Evolutionary conservation across 2,888 invertebrate genomes (phyloP).

Genomic region (Dorcus hopei): DNA sequence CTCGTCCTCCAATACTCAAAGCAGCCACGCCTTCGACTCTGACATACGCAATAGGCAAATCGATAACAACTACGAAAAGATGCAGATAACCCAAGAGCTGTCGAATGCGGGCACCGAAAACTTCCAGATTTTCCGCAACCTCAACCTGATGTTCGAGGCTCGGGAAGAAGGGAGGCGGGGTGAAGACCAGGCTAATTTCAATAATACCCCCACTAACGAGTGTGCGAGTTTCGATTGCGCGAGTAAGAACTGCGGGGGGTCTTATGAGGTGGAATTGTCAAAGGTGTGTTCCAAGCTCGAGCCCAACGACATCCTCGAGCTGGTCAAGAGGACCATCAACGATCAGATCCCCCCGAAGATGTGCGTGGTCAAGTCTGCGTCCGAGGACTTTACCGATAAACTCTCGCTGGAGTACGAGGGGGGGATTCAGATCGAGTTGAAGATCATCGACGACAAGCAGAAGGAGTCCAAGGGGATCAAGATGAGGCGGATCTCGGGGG

Average conservation of each 20-base stretch:
- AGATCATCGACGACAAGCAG: conserved; percentile 67
- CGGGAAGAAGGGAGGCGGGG: conserved; percentile 16
- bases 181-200: conserved; percentile 16
- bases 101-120: conserved; percentile 38
- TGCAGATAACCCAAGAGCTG: conserved; percentile 42
- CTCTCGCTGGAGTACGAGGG: conserved; percentile 54
- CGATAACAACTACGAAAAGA: conserved; percentile 37
- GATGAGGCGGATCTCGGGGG: conserved; percentile 82
- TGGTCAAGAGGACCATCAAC: conserved; percentile 77
- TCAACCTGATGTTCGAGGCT: conserved; percentile 30
- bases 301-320: conserved; percentile 73
- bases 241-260: conserved; percentile 42
- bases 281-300: conserved; percentile 78
- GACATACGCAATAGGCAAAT: conserved; percentile 39
- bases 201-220: conserved; percentile 12
- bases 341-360: conserved; percentile 72
- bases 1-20: conserved; percentile 46
- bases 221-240: background rate
- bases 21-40: conserved; percentile 38
- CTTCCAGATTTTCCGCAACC: conserved; percentile 44
- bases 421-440: conserved; percentile 81
- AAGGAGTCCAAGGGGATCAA: conserved; percentile 77
- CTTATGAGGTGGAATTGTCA: conserved; percentile 72
- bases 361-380: conserved; percentile 52
- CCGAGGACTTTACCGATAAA: conserved; percentile 36